Conservation (phyloP, 2,113 vertebrate species). For the Sphyrna mokarran region DNA sequence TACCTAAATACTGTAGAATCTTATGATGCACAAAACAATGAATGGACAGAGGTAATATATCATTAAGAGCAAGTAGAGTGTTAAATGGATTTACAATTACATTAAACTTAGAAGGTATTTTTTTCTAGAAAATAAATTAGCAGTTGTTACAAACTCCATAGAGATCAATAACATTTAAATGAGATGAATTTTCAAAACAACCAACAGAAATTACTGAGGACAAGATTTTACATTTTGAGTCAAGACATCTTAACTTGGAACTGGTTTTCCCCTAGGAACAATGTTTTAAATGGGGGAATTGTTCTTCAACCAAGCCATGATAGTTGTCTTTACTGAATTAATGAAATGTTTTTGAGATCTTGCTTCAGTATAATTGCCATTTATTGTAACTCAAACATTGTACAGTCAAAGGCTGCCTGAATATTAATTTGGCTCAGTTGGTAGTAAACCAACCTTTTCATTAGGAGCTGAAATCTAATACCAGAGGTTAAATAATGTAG, state of each 20-base stretch:
- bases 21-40: slow-evolving; percentile 87
- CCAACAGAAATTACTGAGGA: not conserved
- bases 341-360: no score
- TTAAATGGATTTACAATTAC: not conserved
- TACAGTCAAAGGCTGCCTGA: no score
- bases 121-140: not conserved
- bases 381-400: no score
- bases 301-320: no score
- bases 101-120: not conserved
- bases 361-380: no score
- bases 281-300: no score
- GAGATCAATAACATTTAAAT: not conserved
- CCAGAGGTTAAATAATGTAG: not conserved
- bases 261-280: no score
- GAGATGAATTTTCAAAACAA: not conserved
- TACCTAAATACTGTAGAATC: slow-evolving; percentile 89
- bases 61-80: not conserved
- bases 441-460: not conserved
- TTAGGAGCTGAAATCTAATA: not conserved
- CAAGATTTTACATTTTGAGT: not conserved
- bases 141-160: not conserved
- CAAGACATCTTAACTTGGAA: no score
- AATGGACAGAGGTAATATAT: slow-evolving; percentile 84
- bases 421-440: not conserved
- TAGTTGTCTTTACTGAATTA: no score